These are phyloP conservation scores for Glaucomys volans DNA, from an alignment of 2,113 vertebrate genomes.

Conservation along the genomic window DNA sequence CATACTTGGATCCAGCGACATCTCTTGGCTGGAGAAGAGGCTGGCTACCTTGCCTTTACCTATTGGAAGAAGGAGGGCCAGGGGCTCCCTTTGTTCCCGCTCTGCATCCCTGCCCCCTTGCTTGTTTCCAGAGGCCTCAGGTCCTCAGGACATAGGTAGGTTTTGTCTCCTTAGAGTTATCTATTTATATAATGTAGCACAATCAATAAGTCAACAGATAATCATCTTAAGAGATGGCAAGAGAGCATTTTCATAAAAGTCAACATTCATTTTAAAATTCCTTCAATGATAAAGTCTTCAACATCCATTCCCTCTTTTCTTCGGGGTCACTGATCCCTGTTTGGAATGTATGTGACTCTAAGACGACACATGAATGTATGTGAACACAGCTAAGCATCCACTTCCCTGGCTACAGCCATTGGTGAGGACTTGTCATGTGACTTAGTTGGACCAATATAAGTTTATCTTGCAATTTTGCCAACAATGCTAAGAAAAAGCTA, in stretches of 20 bases:
- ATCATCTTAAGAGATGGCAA: background rate
- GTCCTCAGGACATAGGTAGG: background rate
- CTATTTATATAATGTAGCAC: background rate
- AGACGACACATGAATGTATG: background rate
- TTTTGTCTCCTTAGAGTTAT: background rate
- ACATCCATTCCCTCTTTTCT: background rate
- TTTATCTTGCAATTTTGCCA: background rate
- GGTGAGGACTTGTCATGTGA: background rate
- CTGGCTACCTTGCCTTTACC: background rate
- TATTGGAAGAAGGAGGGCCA: background rate
- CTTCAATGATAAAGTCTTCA: background rate
- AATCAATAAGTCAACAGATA: background rate
- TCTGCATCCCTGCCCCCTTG: background rate
- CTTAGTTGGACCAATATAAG: background rate
- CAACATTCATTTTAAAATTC: background rate
- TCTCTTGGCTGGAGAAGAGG: background rate
- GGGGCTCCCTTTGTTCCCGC: background rate
- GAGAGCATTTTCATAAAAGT: slow-evolving; percentile 10
- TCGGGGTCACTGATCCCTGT: background rate
- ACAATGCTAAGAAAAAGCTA: background rate
- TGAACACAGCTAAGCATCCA: background rate
- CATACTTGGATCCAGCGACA: background rate
- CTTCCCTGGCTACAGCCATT: background rate
- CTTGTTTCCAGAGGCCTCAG: background rate
- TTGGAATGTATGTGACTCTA: background rate